Percentiles rank a stretch among this genome's conserved stretches.
Conservation (phyloP, 1,140 invertebrate genomes). For the Ladona fulva region DNA sequence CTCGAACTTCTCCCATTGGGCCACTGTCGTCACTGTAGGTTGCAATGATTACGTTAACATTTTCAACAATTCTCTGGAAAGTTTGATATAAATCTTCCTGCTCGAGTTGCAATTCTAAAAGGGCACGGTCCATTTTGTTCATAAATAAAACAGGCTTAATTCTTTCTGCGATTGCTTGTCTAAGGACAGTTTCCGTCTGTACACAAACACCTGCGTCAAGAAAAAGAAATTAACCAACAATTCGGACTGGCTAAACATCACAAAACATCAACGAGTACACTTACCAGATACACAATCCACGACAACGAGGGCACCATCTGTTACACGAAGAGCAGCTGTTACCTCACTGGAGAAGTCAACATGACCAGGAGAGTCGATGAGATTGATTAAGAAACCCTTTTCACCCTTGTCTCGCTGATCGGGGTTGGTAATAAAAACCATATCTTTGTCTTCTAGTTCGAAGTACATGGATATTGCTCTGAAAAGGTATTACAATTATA, state of each 20-base stretch:
- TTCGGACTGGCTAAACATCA: not conserved
- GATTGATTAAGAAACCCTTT: slow-evolving; percentile 97
- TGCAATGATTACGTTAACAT: slow-evolving; percentile 99
- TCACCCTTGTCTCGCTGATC: slow-evolving; percentile 83
- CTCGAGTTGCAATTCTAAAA: slow-evolving; percentile 90
- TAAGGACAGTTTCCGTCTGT: slow-evolving; percentile 96
- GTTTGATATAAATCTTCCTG: slow-evolving; percentile 97
- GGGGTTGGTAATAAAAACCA: slow-evolving; percentile 75
- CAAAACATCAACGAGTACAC: slow-evolving; percentile 16
- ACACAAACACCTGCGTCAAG: slow-evolving; percentile 86
- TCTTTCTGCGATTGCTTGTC: slow-evolving; percentile 97
- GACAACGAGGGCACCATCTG: slow-evolving; percentile 96
- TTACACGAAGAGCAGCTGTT: slow-evolving; percentile 96
- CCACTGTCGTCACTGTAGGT: slow-evolving; percentile 97
- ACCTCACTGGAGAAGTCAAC: slow-evolving; percentile 99
- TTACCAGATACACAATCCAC: slow-evolving; percentile 98
- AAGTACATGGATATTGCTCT: slow-evolving; percentile 99
- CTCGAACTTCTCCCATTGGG: slow-evolving; percentile 97
- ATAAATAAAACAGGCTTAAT: slow-evolving; percentile 99
- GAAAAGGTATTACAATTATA: slow-evolving; percentile 29
- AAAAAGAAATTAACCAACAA: slow-evolving; percentile 10
- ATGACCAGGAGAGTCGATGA: slow-evolving; percentile 98
- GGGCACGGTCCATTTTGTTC: slow-evolving; percentile 99
- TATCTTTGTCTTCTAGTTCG: slow-evolving; percentile 85
- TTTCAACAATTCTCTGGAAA: slow-evolving; percentile 99